Conservation (phyloP, 2,797 vertebrate species). For the Diplodus sargus region DNA sequence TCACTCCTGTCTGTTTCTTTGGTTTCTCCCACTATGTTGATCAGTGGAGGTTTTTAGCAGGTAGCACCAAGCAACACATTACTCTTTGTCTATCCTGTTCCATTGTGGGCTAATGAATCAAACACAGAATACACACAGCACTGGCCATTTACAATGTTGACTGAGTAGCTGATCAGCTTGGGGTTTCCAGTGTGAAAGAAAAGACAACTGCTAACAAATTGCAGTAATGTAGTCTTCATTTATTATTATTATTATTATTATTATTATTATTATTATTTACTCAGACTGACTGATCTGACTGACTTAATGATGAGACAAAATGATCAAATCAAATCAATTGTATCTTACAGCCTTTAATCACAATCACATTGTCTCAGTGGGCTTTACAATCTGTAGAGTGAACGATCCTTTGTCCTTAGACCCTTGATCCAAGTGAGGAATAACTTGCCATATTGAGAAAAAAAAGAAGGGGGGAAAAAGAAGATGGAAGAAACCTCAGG, state of each 20-base stretch:
- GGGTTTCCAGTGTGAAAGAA: neutral
- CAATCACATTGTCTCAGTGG: too few species aligned
- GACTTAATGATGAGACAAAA: neutral
- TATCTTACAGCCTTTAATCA: too few species aligned
- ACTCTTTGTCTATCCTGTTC: conserved; percentile 9
- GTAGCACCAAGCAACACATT: conserved; percentile 28
- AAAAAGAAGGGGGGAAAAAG: too few species aligned
- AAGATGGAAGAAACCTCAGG: too few species aligned
- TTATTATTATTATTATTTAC: neutral
- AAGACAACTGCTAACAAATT: neutral
- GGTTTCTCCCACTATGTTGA: conserved; percentile 25
- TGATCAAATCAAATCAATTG: neutral
- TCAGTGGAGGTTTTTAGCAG: conserved; percentile 24
- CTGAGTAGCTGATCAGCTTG: neutral
- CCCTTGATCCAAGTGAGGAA: too few species aligned
- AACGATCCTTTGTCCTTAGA: too few species aligned
- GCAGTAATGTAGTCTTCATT: neutral
- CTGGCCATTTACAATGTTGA: neutral
- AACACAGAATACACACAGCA: neutral
- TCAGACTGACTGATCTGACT: neutral
- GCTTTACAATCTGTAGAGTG: too few species aligned
- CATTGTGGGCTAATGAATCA: conserved; percentile 36
- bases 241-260: neutral
- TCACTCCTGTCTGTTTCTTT: conserved; percentile 9
- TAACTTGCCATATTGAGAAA: too few species aligned